Conservation (phyloP, 2,113 vertebrate genomes). For the Trematomus loennbergii region DNA sequence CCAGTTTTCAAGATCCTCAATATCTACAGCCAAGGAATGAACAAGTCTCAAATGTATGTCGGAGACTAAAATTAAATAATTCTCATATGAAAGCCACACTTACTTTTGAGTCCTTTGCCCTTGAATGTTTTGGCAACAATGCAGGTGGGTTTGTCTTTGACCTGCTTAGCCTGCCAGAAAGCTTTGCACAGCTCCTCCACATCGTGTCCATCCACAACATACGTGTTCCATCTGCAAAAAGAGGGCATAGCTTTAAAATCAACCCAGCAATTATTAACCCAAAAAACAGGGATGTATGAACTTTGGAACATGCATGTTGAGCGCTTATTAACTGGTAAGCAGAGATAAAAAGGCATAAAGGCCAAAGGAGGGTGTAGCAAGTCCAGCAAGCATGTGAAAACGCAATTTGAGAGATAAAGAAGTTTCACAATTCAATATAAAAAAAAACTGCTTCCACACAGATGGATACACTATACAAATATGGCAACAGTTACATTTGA, state of each 20-base stretch:
- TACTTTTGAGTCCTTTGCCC: slow-evolving; percentile 89
- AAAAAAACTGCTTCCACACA: background rate
- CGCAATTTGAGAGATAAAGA: background rate
- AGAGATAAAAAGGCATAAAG: background rate
- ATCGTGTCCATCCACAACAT: slow-evolving; percentile 88
- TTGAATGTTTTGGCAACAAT: slow-evolving; percentile 91
- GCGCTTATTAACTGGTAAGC: slow-evolving; percentile 11
- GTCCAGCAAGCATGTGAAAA: background rate
- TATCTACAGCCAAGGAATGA: slow-evolving; percentile 70
- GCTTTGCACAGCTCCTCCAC: slow-evolving; percentile 88
- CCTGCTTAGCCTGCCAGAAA: slow-evolving; percentile 86
- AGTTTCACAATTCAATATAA: background rate
- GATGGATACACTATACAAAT: background rate
- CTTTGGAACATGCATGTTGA: background rate
- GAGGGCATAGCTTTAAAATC: background rate
- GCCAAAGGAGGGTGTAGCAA: background rate
- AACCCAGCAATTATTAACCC: slow-evolving; percentile 16
- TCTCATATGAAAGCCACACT: slow-evolving; percentile 3
- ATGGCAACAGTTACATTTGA: background rate
- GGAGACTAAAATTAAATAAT: background rate
- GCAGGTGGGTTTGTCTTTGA: slow-evolving; percentile 88
- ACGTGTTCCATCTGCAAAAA: slow-evolving; percentile 88
- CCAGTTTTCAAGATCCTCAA: slow-evolving; percentile 90
- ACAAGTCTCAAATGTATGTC: background rate
- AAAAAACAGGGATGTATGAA: background rate